Evolutionary conservation across 30 jellyfish, hydroid and myxozoan species (phyloP), one percentile per base, ranked within the genome.

Genomic region (Pelagia noctiluca): DNA sequence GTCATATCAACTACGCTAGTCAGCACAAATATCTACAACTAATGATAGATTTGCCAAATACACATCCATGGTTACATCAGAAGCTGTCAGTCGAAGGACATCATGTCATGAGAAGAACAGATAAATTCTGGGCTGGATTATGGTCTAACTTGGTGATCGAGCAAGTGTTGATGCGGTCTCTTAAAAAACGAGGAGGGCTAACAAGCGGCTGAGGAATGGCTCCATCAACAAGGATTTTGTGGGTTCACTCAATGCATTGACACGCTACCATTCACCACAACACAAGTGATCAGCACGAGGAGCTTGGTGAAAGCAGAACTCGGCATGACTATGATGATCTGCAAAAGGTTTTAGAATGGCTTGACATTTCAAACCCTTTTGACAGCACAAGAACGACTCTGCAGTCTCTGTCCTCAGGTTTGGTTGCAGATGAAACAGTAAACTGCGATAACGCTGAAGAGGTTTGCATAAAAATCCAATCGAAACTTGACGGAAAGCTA

Each of bases 91-190:
- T 24, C 12, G 16, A 25, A 2, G 94, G 94, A 47, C 3, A 50
- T 23, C 94, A 84, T 52, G 29, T 71, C 26, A 84, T 73, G 31
- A 68, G 42, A 29, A 12, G 89, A 66, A 47, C 26, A 7, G 24
- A 54, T 5, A 33, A 66, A 7, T n/a, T 75, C 49, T 75, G 92
- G 92, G 67, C 76, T 60, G 95, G 95, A 35, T 16, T 85, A 48
- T 85, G 90, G 89, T 21, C 95, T 13, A 87, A 85, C 34, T 87
- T 85, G 18, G 68, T 69, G 19, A 85, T 85, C 36, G 96, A 85
- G 50, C 96, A 85, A 57, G 60, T 60, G 48, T 12, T 85, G 86
- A 75, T 85, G 96, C 63, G 88, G 21, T 32, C 87, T 4, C 24
- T 83, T 10, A 85, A 85, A 50, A 21, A 75, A 42, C 13, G 66